Percentiles rank a stretch among this genome's conserved stretches.
These are phyloP conservation scores for Vidua macroura DNA, from an alignment of 2,113 vertebrate species.

Conservation along the genomic window DNA sequence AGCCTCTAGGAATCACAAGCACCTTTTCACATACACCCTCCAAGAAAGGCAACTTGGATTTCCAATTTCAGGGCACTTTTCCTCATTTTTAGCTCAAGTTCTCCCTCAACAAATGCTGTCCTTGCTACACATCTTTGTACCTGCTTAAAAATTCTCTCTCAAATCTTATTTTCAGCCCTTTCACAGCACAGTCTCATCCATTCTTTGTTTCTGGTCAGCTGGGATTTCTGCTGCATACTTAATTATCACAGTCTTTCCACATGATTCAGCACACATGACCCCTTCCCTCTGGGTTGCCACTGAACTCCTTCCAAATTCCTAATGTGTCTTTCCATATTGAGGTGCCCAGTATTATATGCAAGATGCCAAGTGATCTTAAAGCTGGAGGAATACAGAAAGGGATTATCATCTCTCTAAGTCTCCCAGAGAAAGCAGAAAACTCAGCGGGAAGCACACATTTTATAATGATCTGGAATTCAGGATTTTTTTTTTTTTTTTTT, in stretches of 20 bases:
- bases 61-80: not conserved
- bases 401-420: constrained; percentile 37
- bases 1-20: not conserved
- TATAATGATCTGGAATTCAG: constrained; percentile 12
- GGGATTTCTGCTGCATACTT: constrained; percentile 49
- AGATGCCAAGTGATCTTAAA: constrained; percentile 40
- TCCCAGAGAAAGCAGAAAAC: constrained; percentile 21
- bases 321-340: constrained; percentile 44
- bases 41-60: not conserved
- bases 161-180: constrained; percentile 23
- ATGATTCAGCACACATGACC: constrained; percentile 46
- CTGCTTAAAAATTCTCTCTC: constrained; percentile 22
- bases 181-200: not conserved
- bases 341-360: not conserved
- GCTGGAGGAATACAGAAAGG: constrained; percentile 21
- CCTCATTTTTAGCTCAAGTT: not conserved
- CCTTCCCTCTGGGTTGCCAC: not conserved
- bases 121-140: not conserved
- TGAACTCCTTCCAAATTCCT: constrained; percentile 63
- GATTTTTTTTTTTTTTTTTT: not conserved
- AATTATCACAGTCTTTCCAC: constrained; percentile 52
- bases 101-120: not conserved
- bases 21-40: not conserved
- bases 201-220: constrained; percentile 34
- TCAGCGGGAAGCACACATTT: not conserved